Evolutionary conservation across 2,888 invertebrate species (phyloP).

Genomic region (Noctuana brunneofusca): DNA sequence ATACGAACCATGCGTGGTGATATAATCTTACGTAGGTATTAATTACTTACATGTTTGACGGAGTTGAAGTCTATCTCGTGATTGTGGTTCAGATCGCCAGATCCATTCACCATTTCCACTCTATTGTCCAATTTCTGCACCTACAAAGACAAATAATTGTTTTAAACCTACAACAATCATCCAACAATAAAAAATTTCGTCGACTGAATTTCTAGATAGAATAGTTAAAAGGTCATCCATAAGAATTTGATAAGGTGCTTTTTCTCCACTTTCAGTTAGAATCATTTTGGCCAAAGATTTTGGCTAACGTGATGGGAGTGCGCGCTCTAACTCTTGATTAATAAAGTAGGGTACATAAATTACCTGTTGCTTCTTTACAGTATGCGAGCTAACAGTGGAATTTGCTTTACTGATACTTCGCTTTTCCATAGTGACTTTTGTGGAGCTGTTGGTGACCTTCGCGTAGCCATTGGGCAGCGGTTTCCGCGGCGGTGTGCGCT

Average conservation of each 20-base stretch:
- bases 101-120: constrained; percentile 58
- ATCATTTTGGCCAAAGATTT: too few species aligned
- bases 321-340: too few species aligned
- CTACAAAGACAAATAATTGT: constrained; percentile 33
- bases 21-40: too few species aligned
- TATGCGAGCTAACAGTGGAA: constrained; percentile 53
- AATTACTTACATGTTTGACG: constrained; percentile 45
- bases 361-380: constrained; percentile 60
- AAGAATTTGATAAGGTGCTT: too few species aligned
- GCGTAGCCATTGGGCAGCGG: constrained; percentile 65
- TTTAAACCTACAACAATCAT: background rate
- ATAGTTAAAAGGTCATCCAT: too few species aligned
- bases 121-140: constrained; percentile 62
- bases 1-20: too few species aligned
- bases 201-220: too few species aligned
- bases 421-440: constrained; percentile 52
- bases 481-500: constrained; percentile 55
- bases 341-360: constrained; percentile 35
- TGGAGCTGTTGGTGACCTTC: constrained; percentile 54
- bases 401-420: constrained; percentile 51
- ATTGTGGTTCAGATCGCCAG: constrained; percentile 76
- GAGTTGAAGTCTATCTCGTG: constrained; percentile 64
- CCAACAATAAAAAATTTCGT: background rate
- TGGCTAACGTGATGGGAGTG: background rate
- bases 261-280: too few species aligned